These are phyloP conservation scores for Chaetodon trifasciatus DNA, from an alignment of 2,797 vertebrate genomes.

Conservation along the genomic window DNA sequence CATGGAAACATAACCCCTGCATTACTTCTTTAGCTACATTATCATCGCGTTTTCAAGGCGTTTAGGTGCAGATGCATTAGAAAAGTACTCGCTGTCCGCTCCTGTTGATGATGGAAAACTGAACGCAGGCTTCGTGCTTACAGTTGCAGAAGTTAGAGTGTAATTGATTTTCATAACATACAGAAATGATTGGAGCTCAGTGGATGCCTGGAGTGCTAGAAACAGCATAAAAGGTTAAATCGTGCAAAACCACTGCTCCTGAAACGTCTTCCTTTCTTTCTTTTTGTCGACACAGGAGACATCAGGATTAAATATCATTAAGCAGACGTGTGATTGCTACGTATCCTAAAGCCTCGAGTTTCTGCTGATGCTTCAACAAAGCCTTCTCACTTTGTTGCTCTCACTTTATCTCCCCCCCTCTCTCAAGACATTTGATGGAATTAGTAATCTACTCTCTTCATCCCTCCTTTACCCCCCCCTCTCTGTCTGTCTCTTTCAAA, in stretches of 20 bases:
- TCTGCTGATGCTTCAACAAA: conserved; percentile 49
- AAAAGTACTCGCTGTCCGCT: not conserved
- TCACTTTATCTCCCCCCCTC: conserved; percentile 14
- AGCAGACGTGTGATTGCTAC: conserved; percentile 37
- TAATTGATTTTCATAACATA: conserved; percentile 19
- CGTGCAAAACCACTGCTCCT: not conserved
- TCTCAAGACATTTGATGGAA: conserved; percentile 48
- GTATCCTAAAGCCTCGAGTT: conserved; percentile 47
- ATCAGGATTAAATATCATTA: conserved; percentile 23
- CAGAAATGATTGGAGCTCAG: not conserved
- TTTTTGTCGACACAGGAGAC: conserved; percentile 32
- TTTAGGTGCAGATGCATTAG: not conserved
- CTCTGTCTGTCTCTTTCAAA: conserved; percentile 61
- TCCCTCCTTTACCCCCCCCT: not conserved
- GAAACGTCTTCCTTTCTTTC: conserved; percentile 11
- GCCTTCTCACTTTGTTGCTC: conserved; percentile 31
- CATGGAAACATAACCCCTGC: not conserved
- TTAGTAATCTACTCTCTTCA: conserved; percentile 53
- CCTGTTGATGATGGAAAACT: not conserved
- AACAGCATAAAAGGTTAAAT: conserved; percentile 8
- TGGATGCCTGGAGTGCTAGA: not conserved
- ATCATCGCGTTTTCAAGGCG: not conserved
- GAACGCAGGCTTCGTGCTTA: not conserved
- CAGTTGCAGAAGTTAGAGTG: not conserved
- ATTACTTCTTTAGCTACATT: not conserved